A percentile compares a stretch with the other conserved stretches of the same genome.
These are phyloP conservation scores for Drosophila borborema DNA, from an alignment of 2,888 invertebrate species.

Conservation along the genomic window DNA sequence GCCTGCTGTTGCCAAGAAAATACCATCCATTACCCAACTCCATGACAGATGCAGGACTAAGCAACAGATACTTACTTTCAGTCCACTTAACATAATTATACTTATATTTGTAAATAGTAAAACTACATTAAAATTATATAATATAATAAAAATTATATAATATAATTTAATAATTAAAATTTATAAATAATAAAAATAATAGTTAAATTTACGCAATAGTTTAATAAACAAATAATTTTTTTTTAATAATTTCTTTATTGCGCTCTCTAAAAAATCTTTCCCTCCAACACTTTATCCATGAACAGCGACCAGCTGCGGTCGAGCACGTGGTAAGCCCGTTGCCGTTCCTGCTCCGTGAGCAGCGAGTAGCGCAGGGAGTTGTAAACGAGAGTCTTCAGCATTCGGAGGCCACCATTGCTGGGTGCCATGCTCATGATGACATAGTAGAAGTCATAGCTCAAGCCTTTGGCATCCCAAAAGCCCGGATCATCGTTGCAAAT, in stretches of 20 bases:
- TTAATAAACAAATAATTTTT: too few relatives aligned
- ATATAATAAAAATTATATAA: too few relatives aligned
- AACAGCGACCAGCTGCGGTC: conserved; percentile 79
- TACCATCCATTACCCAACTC: neutral
- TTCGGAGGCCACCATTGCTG: conserved; percentile 86
- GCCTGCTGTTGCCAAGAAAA: neutral
- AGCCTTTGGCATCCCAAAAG: conserved; percentile 87
- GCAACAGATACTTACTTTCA: too few relatives aligned
- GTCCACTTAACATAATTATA: neutral
- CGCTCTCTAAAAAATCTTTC: conserved; percentile 61
- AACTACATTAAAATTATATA: neutral
- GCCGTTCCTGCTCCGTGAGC: conserved; percentile 66
- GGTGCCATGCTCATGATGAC: conserved; percentile 89
- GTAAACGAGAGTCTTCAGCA: conserved; percentile 88
- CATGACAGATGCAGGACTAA: neutral
- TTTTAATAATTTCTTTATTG: neutral
- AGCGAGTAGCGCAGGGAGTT: conserved; percentile 87
- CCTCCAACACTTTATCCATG: conserved; percentile 72
- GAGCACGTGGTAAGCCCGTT: conserved; percentile 65
- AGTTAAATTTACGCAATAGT: neutral
- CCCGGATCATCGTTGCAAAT: conserved; percentile 89
- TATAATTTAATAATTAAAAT: too few relatives aligned
- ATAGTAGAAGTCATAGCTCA: conserved; percentile 89
- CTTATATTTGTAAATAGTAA: neutral
- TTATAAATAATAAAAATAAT: neutral